Conservation (phyloP, 2,888 invertebrate genomes). For the Boloria selene region DNA sequence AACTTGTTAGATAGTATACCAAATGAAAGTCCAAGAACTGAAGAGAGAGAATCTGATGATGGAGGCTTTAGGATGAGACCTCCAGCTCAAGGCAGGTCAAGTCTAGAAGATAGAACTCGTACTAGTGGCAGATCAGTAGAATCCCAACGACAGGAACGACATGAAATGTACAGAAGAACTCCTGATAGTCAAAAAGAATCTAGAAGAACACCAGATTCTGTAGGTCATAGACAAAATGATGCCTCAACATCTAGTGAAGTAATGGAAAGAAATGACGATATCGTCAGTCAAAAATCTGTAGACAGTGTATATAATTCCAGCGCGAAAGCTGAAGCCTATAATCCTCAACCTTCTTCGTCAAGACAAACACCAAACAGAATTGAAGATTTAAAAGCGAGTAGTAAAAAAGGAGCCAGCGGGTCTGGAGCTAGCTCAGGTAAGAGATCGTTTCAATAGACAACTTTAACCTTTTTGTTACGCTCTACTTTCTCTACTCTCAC, state of each 20-base stretch:
- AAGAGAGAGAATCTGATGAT: conserved; percentile 80
- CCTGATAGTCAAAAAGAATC: conserved; percentile 61
- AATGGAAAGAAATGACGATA: conserved; percentile 66
- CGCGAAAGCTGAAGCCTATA: conserved; percentile 66
- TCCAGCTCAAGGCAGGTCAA: conserved; percentile 67
- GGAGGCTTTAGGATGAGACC: conserved; percentile 82
- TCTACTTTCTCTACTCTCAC: not conserved
- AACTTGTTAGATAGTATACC: conserved; percentile 80
- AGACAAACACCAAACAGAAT: conserved; percentile 73
- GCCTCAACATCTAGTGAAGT: conserved; percentile 52
- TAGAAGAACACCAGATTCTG: conserved; percentile 65
- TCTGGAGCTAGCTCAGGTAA: conserved; percentile 84
- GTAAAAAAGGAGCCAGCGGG: conserved; percentile 76
- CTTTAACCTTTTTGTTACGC: no score
- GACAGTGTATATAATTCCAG: conserved; percentile 84
- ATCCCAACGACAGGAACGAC: conserved; percentile 53
- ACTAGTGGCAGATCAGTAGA: conserved; percentile 73
- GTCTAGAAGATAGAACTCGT: conserved; percentile 72
- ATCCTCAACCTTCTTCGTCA: conserved; percentile 77
- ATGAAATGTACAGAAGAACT: conserved; percentile 68
- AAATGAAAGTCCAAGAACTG: conserved; percentile 59
- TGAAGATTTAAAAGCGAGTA: conserved; percentile 75
- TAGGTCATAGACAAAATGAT: conserved; percentile 63
- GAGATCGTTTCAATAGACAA: not conserved
- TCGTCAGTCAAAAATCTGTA: conserved; percentile 73